Base-by-base conservation (phyloP, 2,797 vertebrate genomes). In the Trachurus trachurus region DNA sequence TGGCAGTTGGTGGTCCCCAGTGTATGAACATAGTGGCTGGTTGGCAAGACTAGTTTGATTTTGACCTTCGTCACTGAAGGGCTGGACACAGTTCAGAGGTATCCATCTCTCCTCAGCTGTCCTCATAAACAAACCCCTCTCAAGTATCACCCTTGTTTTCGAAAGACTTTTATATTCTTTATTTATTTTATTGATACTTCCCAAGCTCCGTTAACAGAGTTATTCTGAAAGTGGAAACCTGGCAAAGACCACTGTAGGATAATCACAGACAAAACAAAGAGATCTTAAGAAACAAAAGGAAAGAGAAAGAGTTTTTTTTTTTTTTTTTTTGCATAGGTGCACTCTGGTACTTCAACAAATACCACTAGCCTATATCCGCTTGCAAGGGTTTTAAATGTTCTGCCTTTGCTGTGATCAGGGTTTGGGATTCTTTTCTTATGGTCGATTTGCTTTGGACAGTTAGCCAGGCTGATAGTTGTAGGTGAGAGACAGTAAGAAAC, bases 41-140 rank as follows among this genome's bases (percentile, higher is more conserved):
- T 77, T 75, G 68, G 68, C 58, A 54, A 45, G 71, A 68, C 65
- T 22, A 54, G 58, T 77, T 77, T 74, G 64, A 61, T 62, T n/a
- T 65, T 90, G 89, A 91, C 89, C 87, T 93, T 92, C 80, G 66
- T 82, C 50, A 66, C 40, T 74, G 73, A 85, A 82, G 77, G 81
- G 78, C 87, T 89, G 84, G 84, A 89, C 59, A 12, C 61, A 59
- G 83, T 89, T 87, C 88, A 92, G 63, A 70, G 68, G 74, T 74
- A 84, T 88, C 73, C 54, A n/a, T 74, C 66, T 78, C 78, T 83
- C 74, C 71, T 81, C 87, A 90, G 87, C 82, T 88, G 86, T 82
- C 68, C 66, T 66, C 57, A 22, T 81, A 78, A 88, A 89, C 80
- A 88, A 84, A 56, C 65, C 64, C 61, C 47, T 74, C 75, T 89